A percentile compares a stretch with the other conserved stretches of the same genome.
Evolutionary conservation across 2,888 invertebrate genomes (phyloP).

Genomic region (Leptinotarsa tumamoca): DNA sequence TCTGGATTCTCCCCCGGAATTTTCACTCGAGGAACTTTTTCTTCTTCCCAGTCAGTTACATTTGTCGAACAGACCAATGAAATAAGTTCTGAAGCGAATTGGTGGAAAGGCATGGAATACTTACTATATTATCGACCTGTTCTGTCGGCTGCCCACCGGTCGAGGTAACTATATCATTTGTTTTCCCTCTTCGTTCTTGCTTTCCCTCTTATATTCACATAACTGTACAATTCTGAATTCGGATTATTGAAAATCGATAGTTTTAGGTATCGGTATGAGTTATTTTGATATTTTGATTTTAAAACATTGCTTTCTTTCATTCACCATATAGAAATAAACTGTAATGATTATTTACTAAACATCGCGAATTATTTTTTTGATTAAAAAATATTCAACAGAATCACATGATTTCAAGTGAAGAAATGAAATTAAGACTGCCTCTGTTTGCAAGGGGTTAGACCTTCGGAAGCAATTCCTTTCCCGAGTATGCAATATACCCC

Average conservation of each 20-base stretch:
- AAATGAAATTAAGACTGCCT: no score
- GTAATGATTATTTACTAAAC: no score
- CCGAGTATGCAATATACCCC: no score
- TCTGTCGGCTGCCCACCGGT: slow-evolving; percentile 56
- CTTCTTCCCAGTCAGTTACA: slow-evolving; percentile 49
- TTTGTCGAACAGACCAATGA: slow-evolving; percentile 52
- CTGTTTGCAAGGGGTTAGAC: no score
- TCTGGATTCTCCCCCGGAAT: slow-evolving; percentile 45
- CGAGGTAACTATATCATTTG: slow-evolving; percentile 62
- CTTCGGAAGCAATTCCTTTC: no score
- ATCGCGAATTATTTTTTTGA: no score
- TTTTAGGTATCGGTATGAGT: not conserved
- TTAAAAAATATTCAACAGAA: no score
- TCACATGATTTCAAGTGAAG: no score
- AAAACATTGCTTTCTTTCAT: no score
- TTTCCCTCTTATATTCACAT: not conserved
- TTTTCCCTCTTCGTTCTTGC: slow-evolving; percentile 41
- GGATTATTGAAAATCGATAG: slow-evolving; percentile 10
- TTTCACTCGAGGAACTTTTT: slow-evolving; percentile 47
- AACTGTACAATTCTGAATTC: slow-evolving; percentile 4
- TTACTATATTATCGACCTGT: slow-evolving; percentile 55
- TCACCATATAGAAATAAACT: no score
- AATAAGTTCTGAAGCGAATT: slow-evolving; percentile 50
- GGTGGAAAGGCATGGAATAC: slow-evolving; percentile 45
- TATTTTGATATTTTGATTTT: no score